A percentile compares a stretch with the other conserved stretches of the same genome.
These are phyloP conservation scores for Albula glossodonta DNA, from an alignment of 2,113 vertebrate species.

Conservation along the genomic window DNA sequence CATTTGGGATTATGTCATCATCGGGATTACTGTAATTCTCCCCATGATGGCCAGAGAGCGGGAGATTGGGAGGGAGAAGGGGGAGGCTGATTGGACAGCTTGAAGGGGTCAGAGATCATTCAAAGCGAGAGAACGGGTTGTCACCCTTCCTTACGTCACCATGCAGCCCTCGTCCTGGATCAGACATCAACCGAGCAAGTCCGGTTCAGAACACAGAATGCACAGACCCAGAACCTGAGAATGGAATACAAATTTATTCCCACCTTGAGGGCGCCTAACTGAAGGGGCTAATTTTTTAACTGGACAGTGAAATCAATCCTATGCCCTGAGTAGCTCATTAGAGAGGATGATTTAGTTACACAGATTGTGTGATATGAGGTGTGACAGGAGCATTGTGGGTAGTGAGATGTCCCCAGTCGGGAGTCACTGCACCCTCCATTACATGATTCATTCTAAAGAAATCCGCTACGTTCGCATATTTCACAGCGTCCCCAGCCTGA, in stretches of 20 bases:
- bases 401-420: not conserved
- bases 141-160: not conserved
- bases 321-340: no score
- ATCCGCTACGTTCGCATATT: not conserved
- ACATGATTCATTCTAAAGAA: not conserved
- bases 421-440: not conserved
- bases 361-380: not conserved
- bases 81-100: not conserved
- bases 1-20: not conserved
- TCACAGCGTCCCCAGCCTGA: not conserved
- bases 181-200: not conserved
- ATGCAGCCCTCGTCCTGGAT: not conserved
- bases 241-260: no score
- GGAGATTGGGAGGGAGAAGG: not conserved
- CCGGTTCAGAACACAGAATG: not conserved
- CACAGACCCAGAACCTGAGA: not conserved
- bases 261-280: no score
- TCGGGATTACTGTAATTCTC: not conserved
- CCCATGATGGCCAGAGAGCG: not conserved
- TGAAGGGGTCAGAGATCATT: not conserved
- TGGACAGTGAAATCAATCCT: no score
- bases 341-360: not conserved
- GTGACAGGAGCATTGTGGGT: not conserved
- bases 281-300: no score
- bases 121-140: not conserved